These are phyloP conservation scores for Athalia rosae DNA, from an alignment of 2,888 invertebrate species.

Conservation along the genomic window DNA sequence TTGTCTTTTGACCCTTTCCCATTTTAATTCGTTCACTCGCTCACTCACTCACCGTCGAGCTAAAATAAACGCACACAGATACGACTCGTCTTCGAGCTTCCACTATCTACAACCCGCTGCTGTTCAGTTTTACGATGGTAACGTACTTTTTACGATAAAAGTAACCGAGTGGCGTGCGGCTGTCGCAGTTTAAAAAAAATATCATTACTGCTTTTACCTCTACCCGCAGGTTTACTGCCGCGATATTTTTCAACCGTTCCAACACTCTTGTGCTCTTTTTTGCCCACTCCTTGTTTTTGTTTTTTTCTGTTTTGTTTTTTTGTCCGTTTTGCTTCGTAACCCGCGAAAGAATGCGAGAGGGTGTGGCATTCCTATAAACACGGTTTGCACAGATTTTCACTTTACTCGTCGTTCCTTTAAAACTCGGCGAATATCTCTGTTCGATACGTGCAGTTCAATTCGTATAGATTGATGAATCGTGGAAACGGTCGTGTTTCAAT, in stretches of 20 bases:
- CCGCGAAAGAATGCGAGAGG: no score
- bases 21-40: neutral
- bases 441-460: no score
- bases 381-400: no score
- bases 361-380: no score
- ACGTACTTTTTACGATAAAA: slow-evolving; percentile 31
- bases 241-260: slow-evolving; percentile 25
- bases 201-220: slow-evolving; percentile 18
- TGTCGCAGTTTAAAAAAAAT: slow-evolving; percentile 26
- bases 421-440: no score
- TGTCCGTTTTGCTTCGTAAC: no score
- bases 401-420: no score
- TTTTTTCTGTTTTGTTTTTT: neutral
- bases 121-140: slow-evolving; percentile 22
- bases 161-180: slow-evolving; percentile 6
- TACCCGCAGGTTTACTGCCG: slow-evolving; percentile 4
- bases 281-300: neutral
- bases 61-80: neutral
- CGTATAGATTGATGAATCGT: no score
- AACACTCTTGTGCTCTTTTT: neutral
- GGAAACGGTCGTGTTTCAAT: no score
- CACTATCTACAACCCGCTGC: slow-evolving; percentile 4
- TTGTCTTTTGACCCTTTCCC: slow-evolving; percentile 16
- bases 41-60: slow-evolving; percentile 6
- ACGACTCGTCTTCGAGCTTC: neutral